A percentile compares a stretch with the other conserved stretches of the same genome.
These are phyloP conservation scores for Lophotriccus pileatus DNA, from an alignment of 2,797 vertebrate genomes.

Conservation along the genomic window DNA sequence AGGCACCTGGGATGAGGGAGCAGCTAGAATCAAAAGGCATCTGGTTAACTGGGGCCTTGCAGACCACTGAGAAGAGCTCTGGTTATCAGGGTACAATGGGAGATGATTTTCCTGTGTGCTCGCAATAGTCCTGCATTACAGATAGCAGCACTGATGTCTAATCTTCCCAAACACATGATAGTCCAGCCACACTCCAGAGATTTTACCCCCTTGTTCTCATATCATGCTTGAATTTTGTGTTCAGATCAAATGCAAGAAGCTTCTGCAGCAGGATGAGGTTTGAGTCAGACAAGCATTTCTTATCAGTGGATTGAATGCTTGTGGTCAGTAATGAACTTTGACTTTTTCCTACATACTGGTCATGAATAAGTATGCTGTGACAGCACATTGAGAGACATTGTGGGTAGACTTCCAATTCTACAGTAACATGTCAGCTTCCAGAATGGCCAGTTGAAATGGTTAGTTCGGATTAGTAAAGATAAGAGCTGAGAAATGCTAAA, in stretches of 20 bases:
- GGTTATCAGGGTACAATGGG: fast-evolving
- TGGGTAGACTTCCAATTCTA: neutral
- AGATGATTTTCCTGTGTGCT: neutral
- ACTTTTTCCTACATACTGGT: neutral
- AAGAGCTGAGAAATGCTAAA: neutral
- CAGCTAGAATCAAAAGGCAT: neutral
- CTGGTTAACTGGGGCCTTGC: neutral
- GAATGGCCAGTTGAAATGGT: neutral
- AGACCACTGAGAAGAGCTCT: neutral
- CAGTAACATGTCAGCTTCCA: neutral
- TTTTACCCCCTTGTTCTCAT: neutral
- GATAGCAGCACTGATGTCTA: neutral
- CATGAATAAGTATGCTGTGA: neutral
- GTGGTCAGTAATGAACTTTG: neutral
- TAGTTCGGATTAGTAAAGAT: neutral
- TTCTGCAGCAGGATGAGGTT: neutral
- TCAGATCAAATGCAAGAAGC: neutral
- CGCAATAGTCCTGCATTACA: fast-evolving
- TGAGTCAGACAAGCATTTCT: fast-evolving
- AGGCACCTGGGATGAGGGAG: neutral
- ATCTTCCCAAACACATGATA: neutral
- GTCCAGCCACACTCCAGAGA: neutral
- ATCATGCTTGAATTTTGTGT: neutral
- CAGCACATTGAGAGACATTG: fast-evolving
- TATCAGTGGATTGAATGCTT: neutral